phyloP scores from a whole-genome alignment of 1,140 invertebrate genomes.

The Hypothenemus hampei region DNA sequence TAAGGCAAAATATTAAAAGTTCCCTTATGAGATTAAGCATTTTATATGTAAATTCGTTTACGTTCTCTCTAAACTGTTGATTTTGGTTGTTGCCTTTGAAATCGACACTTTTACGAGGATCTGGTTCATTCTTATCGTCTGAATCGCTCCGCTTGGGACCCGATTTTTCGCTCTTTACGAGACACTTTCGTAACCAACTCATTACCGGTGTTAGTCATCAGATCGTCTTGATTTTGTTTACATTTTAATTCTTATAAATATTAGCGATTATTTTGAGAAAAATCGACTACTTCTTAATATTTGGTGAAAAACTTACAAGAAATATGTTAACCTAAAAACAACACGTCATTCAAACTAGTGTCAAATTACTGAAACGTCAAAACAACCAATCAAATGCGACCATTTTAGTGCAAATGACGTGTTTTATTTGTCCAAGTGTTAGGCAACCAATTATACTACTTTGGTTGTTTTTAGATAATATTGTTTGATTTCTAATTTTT shows the following conservation, averaged over 20 bases:
- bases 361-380: slow-evolving; percentile 1
- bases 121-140: slow-evolving; percentile 25
- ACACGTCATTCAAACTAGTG: slow-evolving; percentile 7
- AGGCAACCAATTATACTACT: slow-evolving; percentile 4
- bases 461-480: background rate
- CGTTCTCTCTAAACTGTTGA: slow-evolving; percentile 10
- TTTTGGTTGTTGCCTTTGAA: slow-evolving; percentile 16
- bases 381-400: background rate
- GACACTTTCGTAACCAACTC: slow-evolving; percentile 22
- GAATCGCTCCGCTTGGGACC: slow-evolving; percentile 16
- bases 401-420: background rate
- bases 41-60: slow-evolving; percentile 28
- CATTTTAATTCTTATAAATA: too few species aligned
- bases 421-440: background rate
- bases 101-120: slow-evolving; percentile 12
- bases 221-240: too few species aligned
- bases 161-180: slow-evolving; percentile 15
- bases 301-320: too few species aligned
- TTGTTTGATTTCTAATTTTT: background rate
- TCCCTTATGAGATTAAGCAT: slow-evolving; percentile 42
- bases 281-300: too few species aligned
- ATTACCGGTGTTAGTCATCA: slow-evolving; percentile 28
- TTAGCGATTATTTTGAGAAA: too few species aligned
- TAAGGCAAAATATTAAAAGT: slow-evolving; percentile 47
- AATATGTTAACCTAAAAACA: slow-evolving; percentile 11